Conservation (phyloP, 2,113 vertebrate species). For the Malurus elegans region DNA sequence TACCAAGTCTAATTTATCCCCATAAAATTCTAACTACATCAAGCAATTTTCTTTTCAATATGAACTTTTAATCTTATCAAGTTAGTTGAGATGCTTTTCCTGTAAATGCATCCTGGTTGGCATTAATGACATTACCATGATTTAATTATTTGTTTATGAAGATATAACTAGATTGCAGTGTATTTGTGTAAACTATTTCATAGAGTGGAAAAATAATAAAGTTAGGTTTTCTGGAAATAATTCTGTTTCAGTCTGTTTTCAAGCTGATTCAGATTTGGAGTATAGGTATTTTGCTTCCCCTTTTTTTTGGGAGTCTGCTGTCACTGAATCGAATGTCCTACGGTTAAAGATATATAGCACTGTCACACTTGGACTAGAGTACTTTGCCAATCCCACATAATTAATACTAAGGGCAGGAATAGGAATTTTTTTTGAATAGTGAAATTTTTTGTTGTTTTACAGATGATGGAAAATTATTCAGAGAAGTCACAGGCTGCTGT, state of each 20-base stretch:
- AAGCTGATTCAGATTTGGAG: not conserved
- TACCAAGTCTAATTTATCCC: not conserved
- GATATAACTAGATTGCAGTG: not conserved
- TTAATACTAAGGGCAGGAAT: not conserved
- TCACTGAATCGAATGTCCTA: not conserved
- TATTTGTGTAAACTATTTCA: not conserved
- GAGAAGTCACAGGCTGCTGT: fast-evolving
- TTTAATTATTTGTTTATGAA: slow-evolving; percentile 27
- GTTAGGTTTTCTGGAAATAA: not conserved
- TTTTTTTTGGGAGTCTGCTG: not conserved
- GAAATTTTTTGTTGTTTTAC: not conserved
- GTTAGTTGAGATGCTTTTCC: not conserved
- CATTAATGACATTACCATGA: not conserved
- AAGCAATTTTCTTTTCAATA: not conserved
- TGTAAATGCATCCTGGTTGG: not conserved
- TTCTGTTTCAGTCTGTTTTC: not conserved
- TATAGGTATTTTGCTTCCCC: not conserved
- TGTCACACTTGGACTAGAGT: not conserved
- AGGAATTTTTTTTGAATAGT: not conserved
- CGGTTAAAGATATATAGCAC: not conserved
- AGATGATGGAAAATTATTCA: not conserved
- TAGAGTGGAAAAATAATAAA: not conserved
- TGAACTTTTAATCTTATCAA: not conserved
- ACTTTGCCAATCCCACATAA: too few species aligned
- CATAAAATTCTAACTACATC: not conserved